Conservation (phyloP, 2,113 vertebrate species). For the Crotalus horridus region DNA sequence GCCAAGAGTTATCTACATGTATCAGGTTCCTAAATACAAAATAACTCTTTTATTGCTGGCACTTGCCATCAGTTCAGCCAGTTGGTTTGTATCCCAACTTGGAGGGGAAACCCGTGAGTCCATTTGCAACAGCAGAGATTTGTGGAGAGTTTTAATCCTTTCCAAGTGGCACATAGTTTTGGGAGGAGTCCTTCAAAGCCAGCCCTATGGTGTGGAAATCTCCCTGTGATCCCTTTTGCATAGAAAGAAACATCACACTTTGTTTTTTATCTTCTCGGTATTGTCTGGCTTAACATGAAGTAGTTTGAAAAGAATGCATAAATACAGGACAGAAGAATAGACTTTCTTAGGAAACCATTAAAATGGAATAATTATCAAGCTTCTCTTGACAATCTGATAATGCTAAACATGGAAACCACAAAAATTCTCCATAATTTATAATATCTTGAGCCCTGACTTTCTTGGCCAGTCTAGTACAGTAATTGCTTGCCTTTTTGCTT, state of each 20-base stretch:
- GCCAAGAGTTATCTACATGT: background rate
- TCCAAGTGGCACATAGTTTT: constrained; percentile 39
- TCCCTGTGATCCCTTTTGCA: constrained; percentile 27
- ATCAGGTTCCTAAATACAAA: background rate
- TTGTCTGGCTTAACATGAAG: constrained; percentile 26
- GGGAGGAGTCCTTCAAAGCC: constrained; percentile 39
- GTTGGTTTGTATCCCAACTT: constrained; percentile 28
- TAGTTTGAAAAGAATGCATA: constrained; percentile 30
- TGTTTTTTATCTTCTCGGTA: background rate
- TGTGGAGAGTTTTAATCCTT: constrained; percentile 39
- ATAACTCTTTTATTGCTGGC: constrained; percentile 24
- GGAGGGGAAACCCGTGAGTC: constrained; percentile 29
- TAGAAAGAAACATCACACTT: constrained; percentile 17
- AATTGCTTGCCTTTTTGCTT: background rate
- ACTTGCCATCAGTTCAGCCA: constrained; percentile 29
- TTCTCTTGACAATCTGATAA: background rate
- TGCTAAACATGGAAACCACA: background rate
- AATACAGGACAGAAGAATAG: constrained; percentile 35
- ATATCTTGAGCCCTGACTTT: background rate
- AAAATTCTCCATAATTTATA: background rate
- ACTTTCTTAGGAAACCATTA: constrained; percentile 36
- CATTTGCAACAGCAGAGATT: constrained; percentile 35
- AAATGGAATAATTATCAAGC: background rate
- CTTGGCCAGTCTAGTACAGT: background rate
- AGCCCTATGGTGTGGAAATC: constrained; percentile 19